A percentile compares a stretch with the other conserved stretches of the same genome.
Evolutionary conservation across 2,113 vertebrate genomes (phyloP).

Genomic region (Alces alces): DNA sequence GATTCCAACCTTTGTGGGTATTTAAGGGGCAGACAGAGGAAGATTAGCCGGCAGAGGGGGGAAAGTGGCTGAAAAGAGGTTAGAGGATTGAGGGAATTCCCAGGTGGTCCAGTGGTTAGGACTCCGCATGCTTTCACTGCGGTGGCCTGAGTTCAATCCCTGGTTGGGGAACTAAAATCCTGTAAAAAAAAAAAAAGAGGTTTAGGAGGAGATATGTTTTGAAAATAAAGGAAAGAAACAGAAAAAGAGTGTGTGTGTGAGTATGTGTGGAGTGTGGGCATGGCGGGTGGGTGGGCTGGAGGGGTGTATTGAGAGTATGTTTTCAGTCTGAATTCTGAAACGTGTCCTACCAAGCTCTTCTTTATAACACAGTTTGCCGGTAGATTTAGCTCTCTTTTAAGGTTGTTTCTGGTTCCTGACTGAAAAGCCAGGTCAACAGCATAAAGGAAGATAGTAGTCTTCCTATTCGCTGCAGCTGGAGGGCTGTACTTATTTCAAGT

Average conservation of each 20-base stretch:
- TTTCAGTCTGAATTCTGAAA: background rate
- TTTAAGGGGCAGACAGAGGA: background rate
- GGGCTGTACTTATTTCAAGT: background rate
- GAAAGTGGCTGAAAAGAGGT: background rate
- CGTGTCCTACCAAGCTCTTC: background rate
- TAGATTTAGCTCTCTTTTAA: slow-evolving; percentile 23
- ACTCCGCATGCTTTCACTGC: accelerated
- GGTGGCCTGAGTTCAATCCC: background rate
- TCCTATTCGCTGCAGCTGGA: background rate
- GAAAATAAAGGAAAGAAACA: slow-evolving; percentile 19
- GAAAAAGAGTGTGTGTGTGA: background rate
- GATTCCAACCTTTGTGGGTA: background rate
- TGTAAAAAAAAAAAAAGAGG: background rate
- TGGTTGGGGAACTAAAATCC: background rate
- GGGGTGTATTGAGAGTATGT: background rate
- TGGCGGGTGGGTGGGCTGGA: background rate
- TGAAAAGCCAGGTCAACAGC: slow-evolving; percentile 20
- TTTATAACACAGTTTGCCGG: background rate
- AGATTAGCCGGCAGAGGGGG: background rate
- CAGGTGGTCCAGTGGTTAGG: background rate
- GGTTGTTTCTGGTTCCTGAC: background rate
- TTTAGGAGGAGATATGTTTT: background rate
- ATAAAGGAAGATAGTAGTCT: background rate
- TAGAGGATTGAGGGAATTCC: background rate
- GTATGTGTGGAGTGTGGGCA: background rate